Base-by-base conservation (phyloP, 2,888 invertebrate genomes). In the Netelia virgata region DNA sequence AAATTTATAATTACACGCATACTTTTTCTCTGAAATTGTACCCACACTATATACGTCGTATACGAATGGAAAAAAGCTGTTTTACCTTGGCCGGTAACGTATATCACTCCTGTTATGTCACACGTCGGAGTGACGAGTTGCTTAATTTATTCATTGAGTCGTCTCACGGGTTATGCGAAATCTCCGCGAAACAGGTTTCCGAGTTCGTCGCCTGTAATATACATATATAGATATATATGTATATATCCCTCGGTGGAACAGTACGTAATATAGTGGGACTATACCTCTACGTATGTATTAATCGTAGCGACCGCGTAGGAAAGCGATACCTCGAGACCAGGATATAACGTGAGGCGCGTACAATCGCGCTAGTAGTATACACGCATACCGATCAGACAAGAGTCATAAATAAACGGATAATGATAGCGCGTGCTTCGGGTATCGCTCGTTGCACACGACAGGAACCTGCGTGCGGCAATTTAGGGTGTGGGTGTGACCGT, bases 381-480 rank as follows among this genome's bases (percentile, higher is more conserved):
- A 59, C 74, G 70, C 84, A 82, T 84, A 82, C 78, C 84, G 84
- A 84, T 82, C 77, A 74, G 84, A 82, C 84, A 78, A 63, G 81
- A 78, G 84, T 74, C 88, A 89, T 91, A 91, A 91, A 91, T 91
- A 91, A 90, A 89, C 87, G 91, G 91, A 91, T 91, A 91, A 91
- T 90, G 90, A 90, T 90, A 88, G 87, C 86, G 86, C 47, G 47
- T 47, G 14, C 47, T 47, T 47, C 8, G 47, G 47, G 47, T 47
- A 47, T 47, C 47, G 47, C 47, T 47, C 47, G 47, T 47, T 18
- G 63, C 69, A 63, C 61, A 66, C 69, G 68, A 55, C 59, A 14
- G 47, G 18, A 28, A 50, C n/a, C 23, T 10, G 47, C 9, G 47
- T 23, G 23, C 10, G 53, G 43, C 11, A 47, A 47, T 47, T 47